Conservation (phyloP, 1,140 invertebrate genomes). For the Homalodisca vitripennis region DNA sequence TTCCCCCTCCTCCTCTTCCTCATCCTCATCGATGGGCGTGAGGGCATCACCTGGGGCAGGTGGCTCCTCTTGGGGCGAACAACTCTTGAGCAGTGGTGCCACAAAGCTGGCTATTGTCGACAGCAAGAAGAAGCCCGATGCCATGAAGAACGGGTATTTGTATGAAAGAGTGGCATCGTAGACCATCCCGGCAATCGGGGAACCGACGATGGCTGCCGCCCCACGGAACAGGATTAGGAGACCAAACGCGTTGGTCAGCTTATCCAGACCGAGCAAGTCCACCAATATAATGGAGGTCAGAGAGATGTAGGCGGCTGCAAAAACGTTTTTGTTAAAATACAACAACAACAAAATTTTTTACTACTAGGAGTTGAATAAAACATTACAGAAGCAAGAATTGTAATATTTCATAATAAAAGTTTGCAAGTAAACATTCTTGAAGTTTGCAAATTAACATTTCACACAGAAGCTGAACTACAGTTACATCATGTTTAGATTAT, state of each 20-base stretch:
- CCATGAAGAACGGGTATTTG: conserved; percentile 88
- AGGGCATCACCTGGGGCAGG: conserved; percentile 66
- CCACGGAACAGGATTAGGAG: conserved; percentile 93
- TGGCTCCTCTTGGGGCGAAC: conserved; percentile 51
- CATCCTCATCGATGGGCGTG: conserved; percentile 77
- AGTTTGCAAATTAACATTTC: too few species aligned
- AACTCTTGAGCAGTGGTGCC: conserved; percentile 73
- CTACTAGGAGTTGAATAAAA: too few species aligned
- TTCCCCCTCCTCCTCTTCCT: conserved; percentile 69
- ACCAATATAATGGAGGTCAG: conserved; percentile 97
- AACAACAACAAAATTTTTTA: too few species aligned
- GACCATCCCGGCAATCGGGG: conserved; percentile 79
- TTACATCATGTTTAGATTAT: too few species aligned
- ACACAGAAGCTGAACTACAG: too few species aligned
- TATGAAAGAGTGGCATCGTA: conserved; percentile 86
- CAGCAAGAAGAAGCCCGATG: conserved; percentile 82
- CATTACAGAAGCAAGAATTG: too few species aligned
- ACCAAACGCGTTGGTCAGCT: conserved; percentile 95
- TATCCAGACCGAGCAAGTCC: conserved; percentile 91
- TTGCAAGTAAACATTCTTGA: too few species aligned
- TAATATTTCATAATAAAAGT: too few species aligned
- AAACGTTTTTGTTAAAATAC: too few species aligned
- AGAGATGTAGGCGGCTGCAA: conserved; percentile 93
- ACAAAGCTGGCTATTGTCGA: conserved; percentile 83
- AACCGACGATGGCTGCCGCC: conserved; percentile 83